phyloP scores from a whole-genome alignment of 2,113 vertebrate species.

The Gasterosteus aculeatus region DNA sequence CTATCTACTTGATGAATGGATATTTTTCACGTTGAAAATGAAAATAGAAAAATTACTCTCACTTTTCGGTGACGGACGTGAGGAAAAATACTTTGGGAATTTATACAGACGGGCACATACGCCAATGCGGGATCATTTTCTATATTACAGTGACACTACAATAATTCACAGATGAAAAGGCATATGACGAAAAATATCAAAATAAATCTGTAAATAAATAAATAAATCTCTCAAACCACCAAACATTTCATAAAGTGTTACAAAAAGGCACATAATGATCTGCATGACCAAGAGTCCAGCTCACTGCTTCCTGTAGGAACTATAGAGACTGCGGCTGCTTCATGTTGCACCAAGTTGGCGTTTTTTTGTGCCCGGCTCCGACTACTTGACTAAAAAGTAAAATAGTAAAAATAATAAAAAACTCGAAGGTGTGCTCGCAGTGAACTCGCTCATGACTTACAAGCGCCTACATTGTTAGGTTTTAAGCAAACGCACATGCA shows the following conservation, averaged over 20 bases:
- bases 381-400: not conserved
- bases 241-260: slow-evolving; percentile 30
- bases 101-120: slow-evolving; percentile 8
- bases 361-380: not conserved
- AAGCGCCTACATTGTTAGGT: slow-evolving; percentile 17
- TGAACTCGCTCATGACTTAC: slow-evolving; percentile 20
- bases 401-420: slow-evolving; percentile 9
- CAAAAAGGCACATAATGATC: slow-evolving; percentile 78
- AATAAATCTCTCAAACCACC: slow-evolving; percentile 32
- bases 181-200: slow-evolving; percentile 31
- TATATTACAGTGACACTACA: slow-evolving; percentile 22
- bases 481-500: not conserved
- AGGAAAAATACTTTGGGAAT: not conserved
- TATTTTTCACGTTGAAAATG: too few relatives aligned
- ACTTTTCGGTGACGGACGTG: not conserved
- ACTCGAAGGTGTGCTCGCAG: slow-evolving; percentile 29
- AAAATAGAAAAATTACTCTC: not conserved
- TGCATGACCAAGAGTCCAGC: slow-evolving; percentile 42
- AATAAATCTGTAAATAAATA: slow-evolving; percentile 44
- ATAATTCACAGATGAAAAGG: slow-evolving; percentile 28
- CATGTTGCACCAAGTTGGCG: not conserved
- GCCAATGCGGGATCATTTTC: not conserved
- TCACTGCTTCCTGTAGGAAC: not conserved
- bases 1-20: too few relatives aligned
- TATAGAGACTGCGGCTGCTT: not conserved